phyloP scores from a whole-genome alignment of 1,140 invertebrate genomes.

The Caenorhabditis latens region DNA sequence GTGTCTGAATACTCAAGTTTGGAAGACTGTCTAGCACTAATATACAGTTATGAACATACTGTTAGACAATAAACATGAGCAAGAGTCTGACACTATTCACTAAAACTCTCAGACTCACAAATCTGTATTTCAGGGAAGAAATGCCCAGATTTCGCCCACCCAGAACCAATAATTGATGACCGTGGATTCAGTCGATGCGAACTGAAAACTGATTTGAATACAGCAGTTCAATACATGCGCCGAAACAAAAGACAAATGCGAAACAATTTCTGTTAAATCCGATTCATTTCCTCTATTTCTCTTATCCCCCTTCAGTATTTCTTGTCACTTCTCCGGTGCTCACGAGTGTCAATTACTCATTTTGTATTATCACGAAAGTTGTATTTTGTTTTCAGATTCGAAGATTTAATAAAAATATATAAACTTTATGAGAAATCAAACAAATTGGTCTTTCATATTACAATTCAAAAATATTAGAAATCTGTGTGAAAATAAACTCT shows the following conservation, averaged over 20 bases:
- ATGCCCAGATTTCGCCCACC: conserved; percentile 67
- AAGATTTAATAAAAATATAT: not conserved
- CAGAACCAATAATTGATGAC: conserved; percentile 65
- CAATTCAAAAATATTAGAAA: not conserved
- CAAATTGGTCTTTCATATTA: not conserved
- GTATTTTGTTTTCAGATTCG: not conserved
- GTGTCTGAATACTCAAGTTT: too few species aligned
- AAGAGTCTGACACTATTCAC: too few species aligned
- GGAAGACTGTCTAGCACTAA: too few species aligned
- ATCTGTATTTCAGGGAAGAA: conserved; percentile 67
- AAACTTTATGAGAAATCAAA: not conserved
- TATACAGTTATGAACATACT: too few species aligned
- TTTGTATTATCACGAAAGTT: not conserved
- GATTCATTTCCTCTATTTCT: not conserved
- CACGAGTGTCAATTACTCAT: conserved; percentile 16
- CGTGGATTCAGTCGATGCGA: conserved; percentile 67
- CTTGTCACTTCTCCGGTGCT: conserved; percentile 33
- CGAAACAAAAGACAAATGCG: conserved; percentile 64
- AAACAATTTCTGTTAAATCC: conserved; percentile 66
- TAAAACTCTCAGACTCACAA: not conserved
- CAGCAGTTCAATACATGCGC: conserved; percentile 65
- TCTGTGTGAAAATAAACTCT: conserved; percentile 6
- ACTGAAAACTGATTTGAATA: conserved; percentile 65
- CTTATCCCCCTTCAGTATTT: conserved; percentile 8
- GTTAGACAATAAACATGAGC: too few species aligned